Conservation (phyloP, 2,888 invertebrate species). For the Leptinotarsa tumamoca region DNA sequence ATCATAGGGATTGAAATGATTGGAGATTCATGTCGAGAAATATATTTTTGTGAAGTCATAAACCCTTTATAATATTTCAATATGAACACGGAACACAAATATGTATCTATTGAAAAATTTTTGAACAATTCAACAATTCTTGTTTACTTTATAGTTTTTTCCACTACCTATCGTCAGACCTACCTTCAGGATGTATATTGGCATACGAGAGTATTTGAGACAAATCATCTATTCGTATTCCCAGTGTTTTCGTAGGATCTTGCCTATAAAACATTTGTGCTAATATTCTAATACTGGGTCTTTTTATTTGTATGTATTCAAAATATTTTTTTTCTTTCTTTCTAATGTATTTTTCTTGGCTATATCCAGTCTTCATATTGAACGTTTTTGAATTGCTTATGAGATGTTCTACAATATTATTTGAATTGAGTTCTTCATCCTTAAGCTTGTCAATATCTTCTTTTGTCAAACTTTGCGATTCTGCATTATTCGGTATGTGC, state of each 20-base stretch:
- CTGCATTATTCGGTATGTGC: slow-evolving; percentile 81
- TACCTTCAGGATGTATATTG: slow-evolving; percentile 78
- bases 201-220: slow-evolving; percentile 88
- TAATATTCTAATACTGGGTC: slow-evolving; percentile 85
- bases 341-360: slow-evolving; percentile 93
- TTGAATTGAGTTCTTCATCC: slow-evolving; percentile 80
- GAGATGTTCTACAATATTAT: slow-evolving; percentile 86
- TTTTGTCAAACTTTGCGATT: slow-evolving; percentile 85
- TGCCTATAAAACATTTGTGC: slow-evolving; percentile 86
- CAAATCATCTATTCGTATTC: slow-evolving; percentile 87
- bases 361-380: slow-evolving; percentile 88
- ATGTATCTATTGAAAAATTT: no score
- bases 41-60: no score
- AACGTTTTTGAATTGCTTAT: slow-evolving; percentile 94
- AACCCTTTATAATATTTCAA: no score
- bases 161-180: background rate
- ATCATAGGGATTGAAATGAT: no score
- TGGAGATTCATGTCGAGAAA: no score
- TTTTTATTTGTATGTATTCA: slow-evolving; percentile 82
- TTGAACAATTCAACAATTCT: no score
- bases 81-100: no score
- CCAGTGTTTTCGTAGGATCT: slow-evolving; percentile 80
- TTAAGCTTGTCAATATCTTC: slow-evolving; percentile 86
- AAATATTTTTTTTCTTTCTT: slow-evolving; percentile 96
- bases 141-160: no score